Percentiles rank a stretch among this genome's conserved stretches.
Evolutionary conservation across 2,888 invertebrate species (phyloP).

Genomic region (Pristionchus mayeri): DNA sequence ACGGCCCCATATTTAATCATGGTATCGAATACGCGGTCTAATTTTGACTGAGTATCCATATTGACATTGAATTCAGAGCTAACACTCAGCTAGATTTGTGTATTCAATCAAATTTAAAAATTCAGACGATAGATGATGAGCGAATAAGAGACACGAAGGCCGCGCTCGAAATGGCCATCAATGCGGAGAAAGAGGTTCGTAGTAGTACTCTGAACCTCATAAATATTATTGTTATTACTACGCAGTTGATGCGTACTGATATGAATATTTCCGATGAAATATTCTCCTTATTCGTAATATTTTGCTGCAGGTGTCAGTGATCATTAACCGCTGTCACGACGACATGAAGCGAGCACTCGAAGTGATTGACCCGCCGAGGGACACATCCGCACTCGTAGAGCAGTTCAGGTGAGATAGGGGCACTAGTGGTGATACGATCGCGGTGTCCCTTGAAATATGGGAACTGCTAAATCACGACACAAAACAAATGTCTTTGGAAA

Average conservation of each 20-base stretch:
- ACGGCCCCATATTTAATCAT: too few species aligned
- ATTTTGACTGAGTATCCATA: too few species aligned
- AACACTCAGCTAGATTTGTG: too few species aligned
- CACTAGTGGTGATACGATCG: too few species aligned
- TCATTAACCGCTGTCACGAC: constrained; percentile 84
- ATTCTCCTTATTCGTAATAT: background rate
- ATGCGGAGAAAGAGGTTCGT: constrained; percentile 90
- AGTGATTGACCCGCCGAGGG: constrained; percentile 90
- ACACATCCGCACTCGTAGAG: constrained; percentile 89
- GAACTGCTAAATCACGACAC: background rate
- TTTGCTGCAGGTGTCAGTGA: background rate
- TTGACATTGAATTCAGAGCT: too few species aligned
- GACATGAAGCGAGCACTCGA: constrained; percentile 94
- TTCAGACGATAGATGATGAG: constrained; percentile 89
- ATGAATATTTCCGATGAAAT: background rate
- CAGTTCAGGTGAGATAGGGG: constrained; percentile 86
- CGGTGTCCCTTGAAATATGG: background rate
- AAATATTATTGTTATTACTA: too few species aligned
- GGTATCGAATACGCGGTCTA: too few species aligned
- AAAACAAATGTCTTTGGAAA: too few species aligned
- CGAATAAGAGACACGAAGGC: constrained; percentile 92
- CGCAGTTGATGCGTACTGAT: background rate
- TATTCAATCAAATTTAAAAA: too few species aligned
- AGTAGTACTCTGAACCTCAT: too few species aligned
- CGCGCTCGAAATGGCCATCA: constrained; percentile 91